A percentile compares a stretch with the other conserved stretches of the same genome.
These are phyloP conservation scores for Eurystomus gularis DNA, from an alignment of 2,113 vertebrate genomes.

Conservation along the genomic window DNA sequence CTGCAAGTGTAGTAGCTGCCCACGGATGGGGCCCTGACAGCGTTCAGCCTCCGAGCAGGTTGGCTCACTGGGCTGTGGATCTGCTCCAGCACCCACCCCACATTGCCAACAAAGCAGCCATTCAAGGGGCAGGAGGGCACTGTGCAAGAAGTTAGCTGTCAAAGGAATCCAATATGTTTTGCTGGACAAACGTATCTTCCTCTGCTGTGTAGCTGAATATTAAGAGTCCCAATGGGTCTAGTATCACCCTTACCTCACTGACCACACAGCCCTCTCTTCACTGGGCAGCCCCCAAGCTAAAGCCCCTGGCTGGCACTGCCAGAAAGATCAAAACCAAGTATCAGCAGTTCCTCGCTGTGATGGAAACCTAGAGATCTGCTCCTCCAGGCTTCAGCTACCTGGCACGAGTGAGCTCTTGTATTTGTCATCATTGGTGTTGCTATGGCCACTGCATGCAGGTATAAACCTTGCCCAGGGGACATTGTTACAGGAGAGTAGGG, in stretches of 20 bases:
- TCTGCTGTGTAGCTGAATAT: background rate
- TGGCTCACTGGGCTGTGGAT: background rate
- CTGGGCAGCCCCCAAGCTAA: background rate
- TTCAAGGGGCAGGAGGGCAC: background rate
- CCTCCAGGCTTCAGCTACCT: background rate
- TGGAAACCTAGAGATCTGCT: background rate
- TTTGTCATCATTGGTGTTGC: constrained; percentile 6
- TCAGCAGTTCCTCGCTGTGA: background rate
- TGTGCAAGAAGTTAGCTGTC: background rate
- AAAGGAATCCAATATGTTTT: background rate
- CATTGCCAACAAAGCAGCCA: background rate
- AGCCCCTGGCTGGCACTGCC: background rate
- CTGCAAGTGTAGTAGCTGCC: background rate
- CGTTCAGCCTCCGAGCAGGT: background rate
- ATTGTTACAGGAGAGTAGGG: background rate
- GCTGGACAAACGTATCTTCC: background rate
- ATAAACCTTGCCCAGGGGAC: constrained; percentile 30
- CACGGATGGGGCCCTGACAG: background rate
- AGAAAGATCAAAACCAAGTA: fast-evolving
- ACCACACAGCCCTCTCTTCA: background rate
- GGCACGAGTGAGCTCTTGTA: background rate
- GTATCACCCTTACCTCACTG: background rate
- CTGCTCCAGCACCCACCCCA: background rate
- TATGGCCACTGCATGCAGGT: background rate
- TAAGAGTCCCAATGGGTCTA: background rate